These are phyloP conservation scores for Parotocinclus haroldoi DNA, from an alignment of 2,797 vertebrate species.

Conservation along the genomic window DNA sequence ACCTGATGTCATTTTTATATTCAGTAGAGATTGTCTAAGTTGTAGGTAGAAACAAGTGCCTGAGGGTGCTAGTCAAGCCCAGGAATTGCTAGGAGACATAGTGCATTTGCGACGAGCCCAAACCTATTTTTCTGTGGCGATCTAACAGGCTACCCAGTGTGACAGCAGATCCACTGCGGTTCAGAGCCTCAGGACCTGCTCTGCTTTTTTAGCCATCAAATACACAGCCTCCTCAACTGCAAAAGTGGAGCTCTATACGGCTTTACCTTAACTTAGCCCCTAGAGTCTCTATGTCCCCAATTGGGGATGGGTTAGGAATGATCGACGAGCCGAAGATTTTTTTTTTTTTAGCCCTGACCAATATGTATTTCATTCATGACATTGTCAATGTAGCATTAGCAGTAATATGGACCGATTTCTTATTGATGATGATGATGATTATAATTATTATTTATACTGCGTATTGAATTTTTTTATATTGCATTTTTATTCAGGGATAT, in stretches of 20 bases:
- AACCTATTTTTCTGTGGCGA: slow-evolving; percentile 33
- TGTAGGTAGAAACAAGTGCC: slow-evolving; percentile 10
- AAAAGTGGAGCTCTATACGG: not conserved
- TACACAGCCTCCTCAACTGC: slow-evolving; percentile 58
- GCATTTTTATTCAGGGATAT: too few relatives aligned
- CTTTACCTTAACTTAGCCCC: too few relatives aligned
- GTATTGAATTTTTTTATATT: too few relatives aligned
- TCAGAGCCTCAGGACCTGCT: slow-evolving; percentile 60
- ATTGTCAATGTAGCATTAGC: too few relatives aligned
- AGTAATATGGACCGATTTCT: too few relatives aligned
- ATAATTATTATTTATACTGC: too few relatives aligned
- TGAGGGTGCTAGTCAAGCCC: slow-evolving; percentile 10
- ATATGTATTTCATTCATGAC: too few relatives aligned
- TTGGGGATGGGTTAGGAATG: too few relatives aligned
- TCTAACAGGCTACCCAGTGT: slow-evolving; percentile 43
- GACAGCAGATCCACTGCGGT: slow-evolving; percentile 50
- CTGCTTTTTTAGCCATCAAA: slow-evolving; percentile 65
- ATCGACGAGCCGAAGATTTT: too few relatives aligned
- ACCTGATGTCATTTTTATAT: slow-evolving; percentile 5
- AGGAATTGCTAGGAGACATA: slow-evolving; percentile 3
- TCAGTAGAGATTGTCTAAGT: slow-evolving; percentile 1
- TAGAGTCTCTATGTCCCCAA: too few relatives aligned
- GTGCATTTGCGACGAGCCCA: slow-evolving; percentile 14
- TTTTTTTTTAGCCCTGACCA: too few relatives aligned
- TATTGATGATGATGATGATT: too few relatives aligned